Percentiles rank a stretch among this genome's conserved stretches.
These are phyloP conservation scores for Prosopocoilus inquinatus DNA, from an alignment of 2,888 invertebrate genomes.

Conservation along the genomic window DNA sequence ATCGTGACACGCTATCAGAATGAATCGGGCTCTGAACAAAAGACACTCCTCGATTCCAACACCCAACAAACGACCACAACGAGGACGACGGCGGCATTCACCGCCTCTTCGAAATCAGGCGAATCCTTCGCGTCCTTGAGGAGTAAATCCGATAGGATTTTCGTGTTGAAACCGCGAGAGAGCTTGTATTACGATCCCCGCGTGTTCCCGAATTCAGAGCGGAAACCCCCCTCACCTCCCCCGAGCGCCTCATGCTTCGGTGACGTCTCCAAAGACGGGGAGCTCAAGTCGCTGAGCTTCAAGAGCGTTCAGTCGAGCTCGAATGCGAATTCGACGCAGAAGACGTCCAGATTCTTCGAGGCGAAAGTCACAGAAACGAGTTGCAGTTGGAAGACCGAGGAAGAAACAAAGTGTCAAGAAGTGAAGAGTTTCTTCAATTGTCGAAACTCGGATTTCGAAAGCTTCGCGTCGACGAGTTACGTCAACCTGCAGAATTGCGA, in stretches of 20 bases:
- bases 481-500: neutral
- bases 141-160: slow-evolving; percentile 23
- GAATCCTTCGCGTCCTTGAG: neutral
- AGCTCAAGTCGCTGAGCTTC: too few relatives aligned
- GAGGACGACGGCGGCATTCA: neutral
- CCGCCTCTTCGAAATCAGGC: neutral
- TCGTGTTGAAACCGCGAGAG: slow-evolving; percentile 38
- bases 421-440: slow-evolving; percentile 3
- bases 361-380: neutral
- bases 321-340: too few relatives aligned
- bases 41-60: too few relatives aligned
- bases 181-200: slow-evolving; percentile 41
- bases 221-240: too few relatives aligned
- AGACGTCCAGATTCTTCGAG: too few relatives aligned
- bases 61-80: too few relatives aligned
- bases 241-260: too few relatives aligned
- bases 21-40: neutral
- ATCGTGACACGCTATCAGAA: slow-evolving; percentile 42
- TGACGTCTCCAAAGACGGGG: too few relatives aligned
- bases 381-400: slow-evolving; percentile 5
- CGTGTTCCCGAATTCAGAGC: too few relatives aligned
- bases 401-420: slow-evolving; percentile 8
- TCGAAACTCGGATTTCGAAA: neutral
- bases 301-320: too few relatives aligned
- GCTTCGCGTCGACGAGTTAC: neutral